Conservation (phyloP, 2,888 invertebrate species). For the Drosophila mercatorum region DNA sequence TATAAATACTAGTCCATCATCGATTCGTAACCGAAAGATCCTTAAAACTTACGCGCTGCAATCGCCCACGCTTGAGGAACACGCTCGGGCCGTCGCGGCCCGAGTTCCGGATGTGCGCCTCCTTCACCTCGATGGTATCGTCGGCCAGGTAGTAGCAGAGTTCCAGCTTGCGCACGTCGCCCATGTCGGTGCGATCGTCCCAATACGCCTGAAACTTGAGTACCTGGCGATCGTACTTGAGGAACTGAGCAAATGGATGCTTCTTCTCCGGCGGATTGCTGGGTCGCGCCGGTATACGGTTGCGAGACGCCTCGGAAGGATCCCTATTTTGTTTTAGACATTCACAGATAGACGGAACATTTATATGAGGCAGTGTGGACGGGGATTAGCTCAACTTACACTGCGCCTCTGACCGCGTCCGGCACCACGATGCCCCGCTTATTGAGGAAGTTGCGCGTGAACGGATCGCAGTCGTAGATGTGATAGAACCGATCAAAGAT, state of each 20-base stretch:
- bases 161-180: slow-evolving; percentile 91
- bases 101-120: slow-evolving; percentile 88
- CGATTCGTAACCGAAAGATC: neutral
- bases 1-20: neutral
- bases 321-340: slow-evolving; percentile 71
- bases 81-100: slow-evolving; percentile 90
- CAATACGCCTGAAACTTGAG: slow-evolving; percentile 94
- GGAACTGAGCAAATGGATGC: slow-evolving; percentile 91
- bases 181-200: slow-evolving; percentile 93
- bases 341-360: no score
- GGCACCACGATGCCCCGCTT: slow-evolving; percentile 93
- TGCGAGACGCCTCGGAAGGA: slow-evolving; percentile 84
- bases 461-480: slow-evolving; percentile 93
- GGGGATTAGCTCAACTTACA: slow-evolving; percentile 26
- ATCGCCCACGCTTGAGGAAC: slow-evolving; percentile 90
- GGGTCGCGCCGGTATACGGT: slow-evolving; percentile 52
- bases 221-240: slow-evolving; percentile 91
- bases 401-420: slow-evolving; percentile 87
- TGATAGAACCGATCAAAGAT: slow-evolving; percentile 93
- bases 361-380: neutral
- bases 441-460: slow-evolving; percentile 93
- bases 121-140: slow-evolving; percentile 95
- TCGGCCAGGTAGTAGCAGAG: slow-evolving; percentile 94
- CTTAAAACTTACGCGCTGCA: slow-evolving; percentile 88
- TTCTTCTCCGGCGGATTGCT: slow-evolving; percentile 84